Conservation (phyloP, 2,113 vertebrate genomes). For the Macrotis lagotis region DNA sequence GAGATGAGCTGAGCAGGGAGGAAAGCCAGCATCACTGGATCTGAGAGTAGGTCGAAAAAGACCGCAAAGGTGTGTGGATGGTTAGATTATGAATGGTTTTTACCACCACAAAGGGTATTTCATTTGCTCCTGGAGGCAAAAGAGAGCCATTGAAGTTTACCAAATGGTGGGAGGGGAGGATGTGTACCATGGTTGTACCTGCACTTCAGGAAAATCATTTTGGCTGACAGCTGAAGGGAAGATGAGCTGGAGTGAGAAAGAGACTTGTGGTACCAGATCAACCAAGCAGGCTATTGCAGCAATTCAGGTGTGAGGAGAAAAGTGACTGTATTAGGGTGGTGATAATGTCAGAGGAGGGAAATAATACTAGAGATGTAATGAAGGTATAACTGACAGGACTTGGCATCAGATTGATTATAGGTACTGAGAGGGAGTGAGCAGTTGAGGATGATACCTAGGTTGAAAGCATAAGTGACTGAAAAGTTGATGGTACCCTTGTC, state of each 20-base stretch:
- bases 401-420: background rate
- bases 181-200: background rate
- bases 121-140: background rate
- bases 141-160: background rate
- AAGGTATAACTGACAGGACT: background rate
- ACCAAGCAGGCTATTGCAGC: background rate
- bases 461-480: background rate
- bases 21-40: background rate
- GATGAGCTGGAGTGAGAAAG: background rate
- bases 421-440: background rate
- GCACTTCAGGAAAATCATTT: background rate
- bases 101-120: background rate
- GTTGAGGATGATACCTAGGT: background rate
- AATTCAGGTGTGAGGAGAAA: background rate
- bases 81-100: background rate
- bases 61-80: background rate
- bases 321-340: background rate
- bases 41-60: background rate
- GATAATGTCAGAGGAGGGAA: background rate
- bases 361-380: background rate
- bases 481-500: background rate
- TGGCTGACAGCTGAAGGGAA: background rate
- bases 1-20: background rate
- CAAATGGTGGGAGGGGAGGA: background rate
- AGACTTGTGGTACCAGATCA: background rate